phyloP scores from a whole-genome alignment of 2,888 invertebrate species.

The Nomada ruficornis region DNA sequence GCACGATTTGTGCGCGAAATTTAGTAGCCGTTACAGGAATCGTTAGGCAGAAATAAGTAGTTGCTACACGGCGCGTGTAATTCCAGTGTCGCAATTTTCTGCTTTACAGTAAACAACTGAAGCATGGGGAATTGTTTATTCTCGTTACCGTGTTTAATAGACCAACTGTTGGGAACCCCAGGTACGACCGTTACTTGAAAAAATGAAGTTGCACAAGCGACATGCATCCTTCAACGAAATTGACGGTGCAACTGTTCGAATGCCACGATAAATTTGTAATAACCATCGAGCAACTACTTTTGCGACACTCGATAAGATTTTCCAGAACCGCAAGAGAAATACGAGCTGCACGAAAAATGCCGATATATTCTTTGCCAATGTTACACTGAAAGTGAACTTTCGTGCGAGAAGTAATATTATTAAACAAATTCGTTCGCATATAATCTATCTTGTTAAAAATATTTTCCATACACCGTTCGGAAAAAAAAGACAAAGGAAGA shows the following conservation, averaged over 20 bases:
- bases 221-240: background rate
- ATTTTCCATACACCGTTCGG: no score
- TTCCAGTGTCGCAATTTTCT: constrained; percentile 41
- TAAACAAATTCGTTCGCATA: no score
- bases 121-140: constrained; percentile 38
- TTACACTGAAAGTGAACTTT: no score
- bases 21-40: constrained; percentile 23
- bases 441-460: no score
- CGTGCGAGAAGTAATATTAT: no score
- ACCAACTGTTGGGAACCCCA: constrained; percentile 19
- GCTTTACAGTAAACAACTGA: constrained; percentile 37
- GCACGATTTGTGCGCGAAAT: constrained; percentile 38
- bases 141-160: constrained; percentile 36
- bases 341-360: background rate
- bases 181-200: constrained; percentile 29
- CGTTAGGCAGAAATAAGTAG: constrained; percentile 8
- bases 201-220: background rate
- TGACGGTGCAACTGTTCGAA: constrained; percentile 7
- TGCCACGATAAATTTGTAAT: background rate
- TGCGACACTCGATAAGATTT: background rate
- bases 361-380: no score
- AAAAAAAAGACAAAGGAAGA: no score
- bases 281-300: no score
- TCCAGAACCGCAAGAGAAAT: background rate
- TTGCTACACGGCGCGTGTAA: constrained; percentile 12